These are phyloP conservation scores for Antigone vipio DNA, from an alignment of 2,113 vertebrate genomes.

Conservation along the genomic window DNA sequence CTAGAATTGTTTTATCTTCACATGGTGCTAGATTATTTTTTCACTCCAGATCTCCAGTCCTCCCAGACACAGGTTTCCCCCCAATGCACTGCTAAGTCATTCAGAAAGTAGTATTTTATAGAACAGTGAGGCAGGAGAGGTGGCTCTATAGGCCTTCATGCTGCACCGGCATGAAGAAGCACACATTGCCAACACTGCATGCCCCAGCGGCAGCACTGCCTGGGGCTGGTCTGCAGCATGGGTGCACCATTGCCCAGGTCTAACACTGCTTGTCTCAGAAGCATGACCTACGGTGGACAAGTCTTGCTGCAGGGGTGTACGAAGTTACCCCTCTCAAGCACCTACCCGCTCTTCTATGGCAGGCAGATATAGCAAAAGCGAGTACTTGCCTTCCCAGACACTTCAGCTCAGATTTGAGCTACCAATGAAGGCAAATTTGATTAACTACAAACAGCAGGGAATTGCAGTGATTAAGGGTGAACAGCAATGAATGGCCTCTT, in stretches of 20 bases:
- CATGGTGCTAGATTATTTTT: neutral
- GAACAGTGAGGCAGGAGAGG: neutral
- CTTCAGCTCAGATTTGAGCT: neutral
- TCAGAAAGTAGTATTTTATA: neutral
- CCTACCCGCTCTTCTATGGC: rapidly evolving
- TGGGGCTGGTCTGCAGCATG: neutral
- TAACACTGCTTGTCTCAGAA: neutral
- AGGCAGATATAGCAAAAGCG: neutral
- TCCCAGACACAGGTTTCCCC: neutral
- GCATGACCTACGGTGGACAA: neutral
- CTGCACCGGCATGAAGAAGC: rapidly evolving
- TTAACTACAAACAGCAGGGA: neutral
- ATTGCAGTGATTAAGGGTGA: neutral
- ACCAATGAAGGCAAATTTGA: neutral
- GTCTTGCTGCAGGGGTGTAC: neutral
- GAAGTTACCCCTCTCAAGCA: neutral
- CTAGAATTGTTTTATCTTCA: neutral
- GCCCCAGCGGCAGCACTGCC: neutral
- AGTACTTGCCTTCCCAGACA: neutral
- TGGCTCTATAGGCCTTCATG: neutral
- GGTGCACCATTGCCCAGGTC: neutral
- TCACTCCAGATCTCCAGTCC: neutral
- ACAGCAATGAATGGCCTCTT: rapidly evolving
- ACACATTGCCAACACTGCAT: rapidly evolving
- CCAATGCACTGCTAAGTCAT: neutral